A percentile compares a stretch with the other conserved stretches of the same genome.
Evolutionary conservation across 2,797 vertebrate species (phyloP).

Genomic region (Ara ararauna): DNA sequence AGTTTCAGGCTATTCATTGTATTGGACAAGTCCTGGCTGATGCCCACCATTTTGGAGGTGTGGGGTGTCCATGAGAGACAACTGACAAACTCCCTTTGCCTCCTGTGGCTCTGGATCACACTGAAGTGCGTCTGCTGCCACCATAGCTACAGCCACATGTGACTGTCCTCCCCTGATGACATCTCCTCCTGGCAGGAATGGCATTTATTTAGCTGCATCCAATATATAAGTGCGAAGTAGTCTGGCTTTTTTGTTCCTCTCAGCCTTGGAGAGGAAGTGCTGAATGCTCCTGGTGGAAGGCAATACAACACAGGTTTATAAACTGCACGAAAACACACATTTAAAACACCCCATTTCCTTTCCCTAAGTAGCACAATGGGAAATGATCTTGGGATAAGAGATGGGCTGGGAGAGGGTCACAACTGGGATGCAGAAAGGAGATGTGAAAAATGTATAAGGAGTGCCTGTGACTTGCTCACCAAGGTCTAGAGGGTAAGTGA

Average conservation of each 20-base stretch:
- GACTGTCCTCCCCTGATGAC: neutral
- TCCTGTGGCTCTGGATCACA: neutral
- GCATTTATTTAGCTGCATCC: neutral
- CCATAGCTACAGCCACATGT: neutral
- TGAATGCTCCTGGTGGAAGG: neutral
- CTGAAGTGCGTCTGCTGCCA: neutral
- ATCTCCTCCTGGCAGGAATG: neutral
- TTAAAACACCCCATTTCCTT: neutral
- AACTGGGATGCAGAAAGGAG: neutral
- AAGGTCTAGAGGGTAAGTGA: neutral
- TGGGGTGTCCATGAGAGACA: neutral
- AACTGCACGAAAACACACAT: neutral
- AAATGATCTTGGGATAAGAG: neutral
- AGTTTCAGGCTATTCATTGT: neutral
- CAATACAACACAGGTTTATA: neutral
- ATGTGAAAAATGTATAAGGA: neutral
- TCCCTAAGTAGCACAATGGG: neutral
- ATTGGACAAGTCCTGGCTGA: neutral
- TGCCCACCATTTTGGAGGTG: neutral
- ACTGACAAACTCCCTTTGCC: neutral
- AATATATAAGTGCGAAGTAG: fast-evolving
- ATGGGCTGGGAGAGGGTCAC: neutral
- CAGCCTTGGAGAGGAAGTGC: neutral
- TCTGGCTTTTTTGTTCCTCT: neutral
- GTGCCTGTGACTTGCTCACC: neutral